Base-by-base conservation (phyloP, 92 coral and sea anemone genomes). In the Virgularia gustaviana region DNA sequence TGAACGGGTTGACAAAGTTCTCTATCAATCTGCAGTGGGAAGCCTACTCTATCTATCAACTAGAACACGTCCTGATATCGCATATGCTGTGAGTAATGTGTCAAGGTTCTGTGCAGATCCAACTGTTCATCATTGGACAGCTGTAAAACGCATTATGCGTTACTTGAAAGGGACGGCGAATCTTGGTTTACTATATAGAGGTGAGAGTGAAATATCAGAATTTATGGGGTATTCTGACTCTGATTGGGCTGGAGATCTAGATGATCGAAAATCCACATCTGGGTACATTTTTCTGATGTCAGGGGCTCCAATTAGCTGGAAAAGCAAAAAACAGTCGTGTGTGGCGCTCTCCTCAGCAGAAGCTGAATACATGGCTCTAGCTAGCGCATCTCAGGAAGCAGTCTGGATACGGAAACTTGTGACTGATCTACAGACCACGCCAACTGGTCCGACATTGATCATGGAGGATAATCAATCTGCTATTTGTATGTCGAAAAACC, bases 271-370 rank as follows among this genome's bases (percentile, higher is more conserved):
- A 73, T 84, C 82, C 4, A 62, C 85, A 1, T 80, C 89, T 12
- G 85, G 82, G 31, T 80, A 80, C 59, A 35, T 27, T 7, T 80
- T 85, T 36, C 89, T 80, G 36, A 57, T 79, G 39, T 54, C 51
- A 41, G 81, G 81, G 39, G 79, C 81, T 45, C 60, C 85, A 36
- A 53, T 73, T 49, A 84, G 88, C 81, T 84, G 88, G 85, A 79
- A 81, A 71, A 84, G 81, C 71, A 84, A 84, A 78, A 84, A 79
- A 35, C 88, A 79, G 56, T 34, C 75, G 20, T 85, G 85, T 70
- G 80, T 85, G 34, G 85, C 89, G 1, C 36, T 85, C 29, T 85
- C 88, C 1, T 79, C 85, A 2, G 88, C 82, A 9, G 88, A 80
- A 28, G 88, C 85, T 2, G 88, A 84, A 36, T 75, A 81, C 53